Base-by-base conservation (phyloP, 1,140 invertebrate genomes). In the Octopus bimaculoides region DNA sequence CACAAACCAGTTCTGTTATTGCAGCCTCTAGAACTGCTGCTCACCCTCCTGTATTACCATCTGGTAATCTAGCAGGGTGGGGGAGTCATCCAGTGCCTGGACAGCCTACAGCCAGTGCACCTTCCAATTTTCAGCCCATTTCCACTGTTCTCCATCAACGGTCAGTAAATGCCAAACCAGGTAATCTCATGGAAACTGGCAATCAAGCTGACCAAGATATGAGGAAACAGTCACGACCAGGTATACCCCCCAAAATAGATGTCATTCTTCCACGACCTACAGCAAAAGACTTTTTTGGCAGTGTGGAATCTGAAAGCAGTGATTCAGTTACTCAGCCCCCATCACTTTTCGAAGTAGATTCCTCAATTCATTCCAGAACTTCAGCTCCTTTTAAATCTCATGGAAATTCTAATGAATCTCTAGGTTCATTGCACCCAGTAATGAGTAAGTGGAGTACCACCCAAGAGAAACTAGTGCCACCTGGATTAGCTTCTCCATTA, bases 251-350 rank as follows among this genome's bases (percentile, higher is more conserved):
- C 5, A 71, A 71, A 71, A 71, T 71, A n/a, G 66, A 71, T 4
- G 66, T 71, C 14, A 71, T 71, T 20, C 26, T 71, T n/a, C 66
- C 66, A 12, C 66, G 66, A 14, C 66, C 66, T 14, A 71, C 66
- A 14, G 66, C 66, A 14, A 71, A 71, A 71, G 66, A 71, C 66
- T 71, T 71, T 71, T 71, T 71, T 71, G 66, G 66, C 5, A 71
- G 17, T 6, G 66, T 17, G 6, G 66, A 71, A 14, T 71, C 66
- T 71, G 66, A 71, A 20, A 71, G 66, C 66, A 6, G 66, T 14
- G 66, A 71, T 71, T 71, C 66, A 71, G 26, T 71, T 14, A 6
- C 17, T 71, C 66, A 71, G 66, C 26, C 66, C 14, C 66, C 66
- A 12, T 71, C 66, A 14, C 66, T n/a, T 71, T 71, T 71, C 7